phyloP scores from a whole-genome alignment of 1,140 invertebrate species.

The Subanguina moxae region DNA sequence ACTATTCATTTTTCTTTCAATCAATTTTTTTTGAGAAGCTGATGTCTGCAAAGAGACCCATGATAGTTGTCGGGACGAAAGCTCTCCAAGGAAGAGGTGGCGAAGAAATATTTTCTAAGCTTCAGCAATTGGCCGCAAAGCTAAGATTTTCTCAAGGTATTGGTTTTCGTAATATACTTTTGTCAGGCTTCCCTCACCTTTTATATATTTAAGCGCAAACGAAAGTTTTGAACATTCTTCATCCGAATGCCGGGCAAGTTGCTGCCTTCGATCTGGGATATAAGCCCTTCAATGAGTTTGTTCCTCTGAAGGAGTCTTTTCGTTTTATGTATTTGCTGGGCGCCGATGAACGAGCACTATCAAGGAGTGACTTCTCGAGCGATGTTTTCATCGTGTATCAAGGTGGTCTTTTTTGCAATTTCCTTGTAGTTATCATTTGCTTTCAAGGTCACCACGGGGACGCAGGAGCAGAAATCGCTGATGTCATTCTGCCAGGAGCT shows the following conservation, averaged over 20 bases:
- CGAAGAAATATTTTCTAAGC: constrained; percentile 71
- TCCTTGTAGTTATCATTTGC: not conserved
- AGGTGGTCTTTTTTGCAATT: constrained; percentile 59
- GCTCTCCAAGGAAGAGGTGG: constrained; percentile 76
- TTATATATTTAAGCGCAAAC: constrained; percentile 52
- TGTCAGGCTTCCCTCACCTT: not conserved
- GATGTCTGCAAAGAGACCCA: constrained; percentile 76
- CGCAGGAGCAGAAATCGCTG: constrained; percentile 82
- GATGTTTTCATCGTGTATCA: constrained; percentile 88
- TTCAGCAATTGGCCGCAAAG: constrained; percentile 68
- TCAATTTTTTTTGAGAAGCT: constrained; percentile 65
- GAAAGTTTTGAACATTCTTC: constrained; percentile 59
- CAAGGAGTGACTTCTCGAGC: constrained; percentile 72
- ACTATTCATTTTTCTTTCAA: too few relatives aligned
- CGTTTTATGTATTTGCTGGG: constrained; percentile 84
- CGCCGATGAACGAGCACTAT: constrained; percentile 80
- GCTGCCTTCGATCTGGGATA: constrained; percentile 93
- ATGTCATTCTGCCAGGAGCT: constrained; percentile 88
- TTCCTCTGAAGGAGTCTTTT: constrained; percentile 64
- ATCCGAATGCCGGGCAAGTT: constrained; percentile 70
- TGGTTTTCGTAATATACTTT: constrained; percentile 63
- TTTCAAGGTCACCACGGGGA: constrained; percentile 81
- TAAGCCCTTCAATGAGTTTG: constrained; percentile 71
- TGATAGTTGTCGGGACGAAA: constrained; percentile 84
- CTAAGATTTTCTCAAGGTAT: constrained; percentile 59